Percentiles rank a stretch among this genome's conserved stretches.
Evolutionary conservation across 2,113 vertebrate genomes (phyloP).

Genomic region (Orcinus orca): DNA sequence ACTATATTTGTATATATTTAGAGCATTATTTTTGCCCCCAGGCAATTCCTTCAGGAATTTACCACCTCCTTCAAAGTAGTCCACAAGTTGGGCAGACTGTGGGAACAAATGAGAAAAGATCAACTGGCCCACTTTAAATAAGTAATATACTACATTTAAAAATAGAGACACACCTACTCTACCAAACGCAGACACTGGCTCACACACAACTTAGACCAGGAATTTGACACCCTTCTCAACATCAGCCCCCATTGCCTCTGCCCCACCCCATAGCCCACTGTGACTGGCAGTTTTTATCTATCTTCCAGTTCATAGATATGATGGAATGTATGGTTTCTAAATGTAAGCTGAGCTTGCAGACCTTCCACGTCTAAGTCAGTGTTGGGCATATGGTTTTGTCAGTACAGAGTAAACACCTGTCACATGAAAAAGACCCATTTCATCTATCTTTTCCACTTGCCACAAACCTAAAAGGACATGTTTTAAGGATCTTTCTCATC

Average conservation of each 20-base stretch:
- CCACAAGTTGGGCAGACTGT: not conserved
- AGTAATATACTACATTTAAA: not conserved
- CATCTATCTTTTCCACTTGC: conserved; percentile 16
- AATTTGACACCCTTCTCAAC: not conserved
- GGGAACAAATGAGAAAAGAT: not conserved
- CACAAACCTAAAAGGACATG: not conserved
- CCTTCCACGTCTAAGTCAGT: not conserved
- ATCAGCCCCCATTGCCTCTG: not conserved
- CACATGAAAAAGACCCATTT: not conserved
- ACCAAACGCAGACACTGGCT: not conserved
- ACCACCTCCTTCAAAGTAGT: not conserved
- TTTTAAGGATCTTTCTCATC: not conserved
- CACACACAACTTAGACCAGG: not conserved
- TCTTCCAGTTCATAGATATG: not conserved
- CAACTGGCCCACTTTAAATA: not conserved
- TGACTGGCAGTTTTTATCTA: not conserved
- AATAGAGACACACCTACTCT: not conserved
- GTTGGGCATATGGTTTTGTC: not conserved
- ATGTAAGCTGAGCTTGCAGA: not conserved
- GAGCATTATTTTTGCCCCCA: not conserved
- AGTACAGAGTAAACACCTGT: not conserved
- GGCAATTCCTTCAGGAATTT: not conserved
- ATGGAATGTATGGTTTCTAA: not conserved
- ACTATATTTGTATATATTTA: not conserved
- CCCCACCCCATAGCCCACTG: not conserved